Evolutionary conservation across 2,113 vertebrate species (phyloP).

Genomic region (Plecturocebus donacophilus): DNA sequence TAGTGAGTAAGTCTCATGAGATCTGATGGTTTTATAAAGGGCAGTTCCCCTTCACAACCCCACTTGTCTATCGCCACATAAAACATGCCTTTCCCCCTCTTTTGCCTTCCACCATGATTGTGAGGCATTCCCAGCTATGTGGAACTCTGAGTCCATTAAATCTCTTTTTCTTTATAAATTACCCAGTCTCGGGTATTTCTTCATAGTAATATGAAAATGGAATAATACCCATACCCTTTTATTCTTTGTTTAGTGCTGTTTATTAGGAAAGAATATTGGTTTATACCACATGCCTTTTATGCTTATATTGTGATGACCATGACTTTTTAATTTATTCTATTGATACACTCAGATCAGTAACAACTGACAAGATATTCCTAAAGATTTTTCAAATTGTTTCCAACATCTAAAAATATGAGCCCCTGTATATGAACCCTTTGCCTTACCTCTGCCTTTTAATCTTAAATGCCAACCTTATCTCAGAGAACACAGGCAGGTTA

Average conservation of each 20-base stretch:
- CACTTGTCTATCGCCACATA: too few relatives aligned
- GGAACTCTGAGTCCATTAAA: too few relatives aligned
- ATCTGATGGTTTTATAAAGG: too few relatives aligned
- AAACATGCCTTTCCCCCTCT: too few relatives aligned
- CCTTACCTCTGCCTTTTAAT: background rate
- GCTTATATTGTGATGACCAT: background rate
- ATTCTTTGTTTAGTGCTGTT: background rate
- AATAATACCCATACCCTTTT: background rate
- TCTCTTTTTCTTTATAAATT: too few relatives aligned
- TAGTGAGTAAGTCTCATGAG: too few relatives aligned
- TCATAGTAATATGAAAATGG: too few relatives aligned
- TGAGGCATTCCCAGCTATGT: too few relatives aligned
- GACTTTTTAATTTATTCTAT: background rate
- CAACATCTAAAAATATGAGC: background rate
- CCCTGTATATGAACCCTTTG: background rate
- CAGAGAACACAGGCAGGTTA: background rate
- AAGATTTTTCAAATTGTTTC: background rate
- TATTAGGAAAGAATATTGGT: background rate
- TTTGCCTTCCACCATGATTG: too few relatives aligned
- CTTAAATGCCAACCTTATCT: background rate
- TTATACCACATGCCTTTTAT: background rate
- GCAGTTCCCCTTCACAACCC: too few relatives aligned
- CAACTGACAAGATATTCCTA: background rate
- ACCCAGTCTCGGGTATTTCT: too few relatives aligned
- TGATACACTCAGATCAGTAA: background rate